Percentiles rank a stretch among this genome's conserved stretches.
These are phyloP conservation scores for Cirrhinus molitorella DNA, from an alignment of 2,797 vertebrate genomes.

Conservation along the genomic window DNA sequence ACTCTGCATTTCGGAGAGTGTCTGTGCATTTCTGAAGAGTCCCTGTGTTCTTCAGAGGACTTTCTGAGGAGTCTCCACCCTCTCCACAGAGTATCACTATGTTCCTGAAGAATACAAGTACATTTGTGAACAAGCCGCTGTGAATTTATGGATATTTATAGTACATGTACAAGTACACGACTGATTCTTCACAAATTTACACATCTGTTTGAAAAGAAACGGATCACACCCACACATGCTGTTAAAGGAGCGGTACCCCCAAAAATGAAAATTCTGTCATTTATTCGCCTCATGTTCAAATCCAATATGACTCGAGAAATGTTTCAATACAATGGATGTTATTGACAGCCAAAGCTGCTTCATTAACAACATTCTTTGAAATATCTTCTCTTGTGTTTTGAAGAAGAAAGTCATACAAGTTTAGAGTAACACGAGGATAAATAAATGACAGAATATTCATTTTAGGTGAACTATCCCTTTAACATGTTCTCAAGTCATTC, in stretches of 20 bases:
- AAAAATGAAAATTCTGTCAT: not conserved
- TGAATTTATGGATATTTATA: not conserved
- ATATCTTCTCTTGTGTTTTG: not conserved
- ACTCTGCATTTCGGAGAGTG: not conserved
- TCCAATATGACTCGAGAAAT: not conserved
- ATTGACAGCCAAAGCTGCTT: not conserved
- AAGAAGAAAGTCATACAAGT: not conserved
- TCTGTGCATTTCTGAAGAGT: constrained; percentile 29
- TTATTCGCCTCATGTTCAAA: not conserved
- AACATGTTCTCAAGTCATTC: not conserved
- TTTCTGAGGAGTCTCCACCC: not conserved
- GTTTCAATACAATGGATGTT: not conserved
- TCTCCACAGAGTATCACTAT: not conserved
- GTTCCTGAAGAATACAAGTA: not conserved
- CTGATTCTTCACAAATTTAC: not conserved
- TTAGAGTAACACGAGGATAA: not conserved
- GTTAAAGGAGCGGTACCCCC: not conserved
- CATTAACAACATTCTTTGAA: not conserved
- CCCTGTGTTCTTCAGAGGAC: constrained; percentile 32
- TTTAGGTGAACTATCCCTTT: not conserved
- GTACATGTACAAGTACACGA: not conserved
- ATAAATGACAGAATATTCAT: not conserved
- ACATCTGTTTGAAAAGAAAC: not conserved
- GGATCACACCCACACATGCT: not conserved
- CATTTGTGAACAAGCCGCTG: constrained; percentile 12